Conservation (phyloP, 37 sponge, comb jelly and placozoan genomes). For the Spongilla lacustris region DNA sequence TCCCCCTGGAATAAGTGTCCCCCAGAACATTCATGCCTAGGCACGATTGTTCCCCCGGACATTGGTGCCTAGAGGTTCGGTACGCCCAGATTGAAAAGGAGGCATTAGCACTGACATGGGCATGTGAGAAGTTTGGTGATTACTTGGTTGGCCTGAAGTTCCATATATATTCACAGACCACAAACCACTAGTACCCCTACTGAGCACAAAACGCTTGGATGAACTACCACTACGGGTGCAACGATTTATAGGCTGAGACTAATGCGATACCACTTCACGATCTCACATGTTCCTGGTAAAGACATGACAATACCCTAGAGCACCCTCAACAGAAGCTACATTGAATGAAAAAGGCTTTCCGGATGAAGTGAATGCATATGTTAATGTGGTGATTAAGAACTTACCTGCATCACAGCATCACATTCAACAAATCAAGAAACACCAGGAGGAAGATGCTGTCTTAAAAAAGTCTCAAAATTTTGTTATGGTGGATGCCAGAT, state of each 20-base stretch:
- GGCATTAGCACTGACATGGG: conserved; percentile 41
- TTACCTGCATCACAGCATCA: neutral
- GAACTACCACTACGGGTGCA: conserved; percentile 26
- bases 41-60: no score
- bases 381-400: neutral
- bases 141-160: conserved; percentile 17
- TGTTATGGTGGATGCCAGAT: conserved; percentile 13
- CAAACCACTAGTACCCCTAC: conserved; percentile 47
- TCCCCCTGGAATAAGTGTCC: no score
- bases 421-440: conserved; percentile 2
- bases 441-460: conserved; percentile 15
- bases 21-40: no score
- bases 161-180: conserved; percentile 34
- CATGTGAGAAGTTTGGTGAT: conserved; percentile 5
- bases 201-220: conserved; percentile 29
- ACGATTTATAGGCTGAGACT: conserved; percentile 28
- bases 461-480: neutral
- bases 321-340: no score
- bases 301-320: neutral
- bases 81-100: conserved; percentile 54
- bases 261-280: conserved; percentile 15
- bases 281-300: conserved; percentile 40
- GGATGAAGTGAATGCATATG: no score
- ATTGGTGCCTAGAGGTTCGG: conserved; percentile 8
- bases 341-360: no score